These are phyloP conservation scores for Melanotus villosus DNA, from an alignment of 2,888 invertebrate genomes.

Conservation along the genomic window DNA sequence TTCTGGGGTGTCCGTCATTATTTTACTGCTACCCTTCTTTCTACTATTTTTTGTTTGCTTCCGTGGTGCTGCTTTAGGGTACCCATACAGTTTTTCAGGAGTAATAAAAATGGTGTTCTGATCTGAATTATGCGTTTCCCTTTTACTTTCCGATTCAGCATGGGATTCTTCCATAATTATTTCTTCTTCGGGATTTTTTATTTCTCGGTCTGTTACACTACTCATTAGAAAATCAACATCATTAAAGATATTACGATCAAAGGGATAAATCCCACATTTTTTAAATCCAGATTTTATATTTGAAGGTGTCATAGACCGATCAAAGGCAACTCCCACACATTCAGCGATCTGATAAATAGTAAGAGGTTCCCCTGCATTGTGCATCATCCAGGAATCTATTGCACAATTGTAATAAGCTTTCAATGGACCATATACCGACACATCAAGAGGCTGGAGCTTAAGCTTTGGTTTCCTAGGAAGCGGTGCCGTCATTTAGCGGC, in stretches of 20 bases:
- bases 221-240: slow-evolving; percentile 29
- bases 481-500: too few relatives aligned
- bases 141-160: neutral
- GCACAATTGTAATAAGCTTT: slow-evolving; percentile 18
- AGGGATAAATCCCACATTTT: slow-evolving; percentile 33
- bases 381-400: slow-evolving; percentile 11
- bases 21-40: neutral
- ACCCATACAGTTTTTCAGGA: neutral
- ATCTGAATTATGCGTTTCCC: too few relatives aligned
- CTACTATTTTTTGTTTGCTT: neutral
- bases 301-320: slow-evolving; percentile 33
- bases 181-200: neutral
- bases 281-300: slow-evolving; percentile 37
- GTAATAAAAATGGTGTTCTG: neutral
- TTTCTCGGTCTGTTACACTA: slow-evolving; percentile 37
- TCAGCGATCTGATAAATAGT: slow-evolving; percentile 53
- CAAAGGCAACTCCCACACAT: slow-evolving; percentile 20
- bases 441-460: slow-evolving; percentile 26
- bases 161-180: neutral
- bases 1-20: neutral
- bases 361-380: slow-evolving; percentile 62
- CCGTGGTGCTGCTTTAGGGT: neutral
- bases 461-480: too few relatives aligned
- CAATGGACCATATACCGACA: neutral
- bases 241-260: slow-evolving; percentile 32